These are phyloP conservation scores for Caracal caracal DNA, from an alignment of 2,113 vertebrate genomes.

Conservation along the genomic window DNA sequence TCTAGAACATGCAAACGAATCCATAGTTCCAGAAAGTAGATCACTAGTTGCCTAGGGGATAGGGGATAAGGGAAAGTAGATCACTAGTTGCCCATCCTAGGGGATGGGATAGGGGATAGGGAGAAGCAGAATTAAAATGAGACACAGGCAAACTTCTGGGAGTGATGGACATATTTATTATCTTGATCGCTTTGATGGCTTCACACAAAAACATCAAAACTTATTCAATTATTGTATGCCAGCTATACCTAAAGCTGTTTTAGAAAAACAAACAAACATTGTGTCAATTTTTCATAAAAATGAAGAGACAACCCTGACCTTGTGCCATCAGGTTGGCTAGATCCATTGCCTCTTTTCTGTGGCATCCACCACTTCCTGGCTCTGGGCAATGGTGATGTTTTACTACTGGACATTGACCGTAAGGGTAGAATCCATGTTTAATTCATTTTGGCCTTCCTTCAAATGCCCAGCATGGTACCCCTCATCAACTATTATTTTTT, in stretches of 20 bases:
- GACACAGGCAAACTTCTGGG: neutral
- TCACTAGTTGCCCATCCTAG: neutral
- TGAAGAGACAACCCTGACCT: neutral
- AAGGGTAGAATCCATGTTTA: neutral
- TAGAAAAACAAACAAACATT: neutral
- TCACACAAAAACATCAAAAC: neutral
- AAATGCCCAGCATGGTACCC: neutral
- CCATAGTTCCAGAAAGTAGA: neutral
- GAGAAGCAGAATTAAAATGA: slow-evolving; percentile 26
- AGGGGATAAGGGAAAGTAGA: neutral
- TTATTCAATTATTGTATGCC: neutral
- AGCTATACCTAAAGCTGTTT: slow-evolving; percentile 11
- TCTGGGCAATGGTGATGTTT: neutral
- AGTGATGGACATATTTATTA: neutral
- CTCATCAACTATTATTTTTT: neutral
- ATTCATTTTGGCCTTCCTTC: neutral
- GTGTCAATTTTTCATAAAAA: slow-evolving; percentile 18
- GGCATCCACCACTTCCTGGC: neutral
- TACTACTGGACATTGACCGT: neutral
- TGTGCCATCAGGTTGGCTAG: neutral
- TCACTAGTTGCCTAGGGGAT: neutral
- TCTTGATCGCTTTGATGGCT: neutral
- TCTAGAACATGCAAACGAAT: slow-evolving; percentile 25
- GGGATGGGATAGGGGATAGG: neutral
- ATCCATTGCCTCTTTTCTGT: neutral